These are phyloP conservation scores for Eciton burchellii DNA, from an alignment of 1,140 invertebrate genomes.

Conservation along the genomic window DNA sequence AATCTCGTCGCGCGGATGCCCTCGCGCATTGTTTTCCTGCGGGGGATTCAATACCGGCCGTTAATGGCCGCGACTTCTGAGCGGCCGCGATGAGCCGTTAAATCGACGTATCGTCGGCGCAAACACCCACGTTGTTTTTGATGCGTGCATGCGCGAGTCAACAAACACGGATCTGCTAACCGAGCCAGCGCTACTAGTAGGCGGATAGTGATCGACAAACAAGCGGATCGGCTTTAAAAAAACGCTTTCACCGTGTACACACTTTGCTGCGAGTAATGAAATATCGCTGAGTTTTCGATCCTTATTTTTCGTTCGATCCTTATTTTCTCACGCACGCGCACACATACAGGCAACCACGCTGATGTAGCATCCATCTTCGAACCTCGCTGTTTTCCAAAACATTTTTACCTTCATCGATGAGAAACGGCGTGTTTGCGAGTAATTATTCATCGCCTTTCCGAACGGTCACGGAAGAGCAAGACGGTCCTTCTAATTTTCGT, in stretches of 20 bases:
- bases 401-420: neutral
- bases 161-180: conserved; percentile 47
- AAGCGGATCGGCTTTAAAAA: conserved; percentile 48
- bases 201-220: conserved; percentile 40
- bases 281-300: conserved; percentile 50
- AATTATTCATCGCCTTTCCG: conserved; percentile 1
- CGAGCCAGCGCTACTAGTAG: conserved; percentile 35
- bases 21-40: conserved; percentile 23
- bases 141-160: conserved; percentile 49
- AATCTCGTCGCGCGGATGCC: conserved; percentile 50
- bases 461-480: neutral
- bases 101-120: conserved; percentile 33
- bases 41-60: conserved; percentile 26
- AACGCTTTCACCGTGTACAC: conserved; percentile 28
- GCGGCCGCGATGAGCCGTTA: conserved; percentile 7
- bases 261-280: conserved; percentile 48
- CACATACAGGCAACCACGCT: too few relatives aligned
- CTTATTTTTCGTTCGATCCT: conserved; percentile 42
- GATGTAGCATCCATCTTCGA: conserved; percentile 31
- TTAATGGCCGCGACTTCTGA: conserved; percentile 48
- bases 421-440: conserved; percentile 15
- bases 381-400: conserved; percentile 33
- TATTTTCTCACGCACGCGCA: too few relatives aligned
- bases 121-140: conserved; percentile 55
- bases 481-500: neutral